Conservation (phyloP, 2,797 vertebrate species). For the Gymnothorax reevesii region DNA sequence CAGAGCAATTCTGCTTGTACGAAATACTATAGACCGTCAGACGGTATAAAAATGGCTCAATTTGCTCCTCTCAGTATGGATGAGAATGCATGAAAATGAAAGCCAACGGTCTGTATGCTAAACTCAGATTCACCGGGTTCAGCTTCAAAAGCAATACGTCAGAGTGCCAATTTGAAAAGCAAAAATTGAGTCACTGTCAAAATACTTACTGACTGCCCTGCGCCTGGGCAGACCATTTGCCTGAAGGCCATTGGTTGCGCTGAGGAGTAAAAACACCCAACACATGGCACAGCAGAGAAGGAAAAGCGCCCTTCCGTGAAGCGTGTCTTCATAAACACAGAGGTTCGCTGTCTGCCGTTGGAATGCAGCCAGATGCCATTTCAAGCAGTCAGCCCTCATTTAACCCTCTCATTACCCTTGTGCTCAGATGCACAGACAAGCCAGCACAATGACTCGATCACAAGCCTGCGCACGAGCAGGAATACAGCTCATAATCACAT, state of each 20-base stretch:
- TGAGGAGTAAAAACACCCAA: conserved; percentile 19
- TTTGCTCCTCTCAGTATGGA: too few relatives aligned
- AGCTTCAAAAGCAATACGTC: too few relatives aligned
- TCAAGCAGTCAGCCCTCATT: background rate
- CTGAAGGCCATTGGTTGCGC: background rate
- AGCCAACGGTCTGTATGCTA: too few relatives aligned
- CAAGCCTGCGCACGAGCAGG: background rate
- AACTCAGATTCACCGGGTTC: too few relatives aligned
- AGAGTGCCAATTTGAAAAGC: too few relatives aligned
- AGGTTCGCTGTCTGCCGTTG: conserved; percentile 24
- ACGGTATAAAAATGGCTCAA: too few relatives aligned
- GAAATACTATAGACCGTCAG: too few relatives aligned
- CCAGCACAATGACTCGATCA: background rate
- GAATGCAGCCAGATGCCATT: conserved; percentile 28
- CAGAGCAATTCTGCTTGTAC: background rate
- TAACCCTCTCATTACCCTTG: conserved; percentile 23
- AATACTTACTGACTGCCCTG: too few relatives aligned
- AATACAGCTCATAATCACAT: background rate
- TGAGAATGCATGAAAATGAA: too few relatives aligned
- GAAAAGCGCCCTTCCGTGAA: conserved; percentile 22
- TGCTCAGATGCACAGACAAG: background rate
- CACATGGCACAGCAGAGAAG: conserved; percentile 20
- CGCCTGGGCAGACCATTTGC: background rate
- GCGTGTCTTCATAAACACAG: conserved; percentile 36
- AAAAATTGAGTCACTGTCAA: too few relatives aligned